phyloP scores from a whole-genome alignment of 1,140 invertebrate genomes.

The Tachypleus tridentatus region DNA sequence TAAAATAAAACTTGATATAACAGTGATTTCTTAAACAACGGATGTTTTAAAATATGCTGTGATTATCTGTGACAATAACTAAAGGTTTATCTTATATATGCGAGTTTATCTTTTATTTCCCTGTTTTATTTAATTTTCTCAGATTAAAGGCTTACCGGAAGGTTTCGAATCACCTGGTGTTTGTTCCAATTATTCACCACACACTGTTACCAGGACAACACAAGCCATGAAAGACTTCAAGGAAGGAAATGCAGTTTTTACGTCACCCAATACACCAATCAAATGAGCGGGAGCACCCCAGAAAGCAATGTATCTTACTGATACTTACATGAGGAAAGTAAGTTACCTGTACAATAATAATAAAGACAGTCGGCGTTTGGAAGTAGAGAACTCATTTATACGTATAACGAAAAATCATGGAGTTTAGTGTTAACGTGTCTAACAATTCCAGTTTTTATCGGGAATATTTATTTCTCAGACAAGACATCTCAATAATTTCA shows the following conservation, averaged over 20 bases:
- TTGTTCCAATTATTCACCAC: conserved; percentile 76
- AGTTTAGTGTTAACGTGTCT: no score
- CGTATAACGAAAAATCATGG: no score
- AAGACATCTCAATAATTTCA: no score
- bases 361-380: no score
- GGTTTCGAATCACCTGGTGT: conserved; percentile 61
- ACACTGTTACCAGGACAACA: conserved; percentile 69
- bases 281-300: conserved; percentile 98
- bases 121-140: conserved; percentile 2
- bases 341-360: conserved; percentile 12
- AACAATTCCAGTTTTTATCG: no score
- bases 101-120: not conserved
- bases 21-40: conserved; percentile 3
- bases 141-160: conserved; percentile 75
- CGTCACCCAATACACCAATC: conserved; percentile 76
- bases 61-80: not conserved
- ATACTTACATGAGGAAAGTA: conserved; percentile 72
- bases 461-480: no score
- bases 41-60: conserved; percentile 2
- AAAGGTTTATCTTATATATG: conserved; percentile 14
- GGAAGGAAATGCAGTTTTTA: conserved; percentile 79
- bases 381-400: no score
- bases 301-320: conserved; percentile 87
- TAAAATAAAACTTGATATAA: conserved; percentile 1
- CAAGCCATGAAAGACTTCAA: conserved; percentile 53